These are phyloP conservation scores for Nannospalax galili DNA, from an alignment of 2,113 vertebrate species.

Conservation along the genomic window DNA sequence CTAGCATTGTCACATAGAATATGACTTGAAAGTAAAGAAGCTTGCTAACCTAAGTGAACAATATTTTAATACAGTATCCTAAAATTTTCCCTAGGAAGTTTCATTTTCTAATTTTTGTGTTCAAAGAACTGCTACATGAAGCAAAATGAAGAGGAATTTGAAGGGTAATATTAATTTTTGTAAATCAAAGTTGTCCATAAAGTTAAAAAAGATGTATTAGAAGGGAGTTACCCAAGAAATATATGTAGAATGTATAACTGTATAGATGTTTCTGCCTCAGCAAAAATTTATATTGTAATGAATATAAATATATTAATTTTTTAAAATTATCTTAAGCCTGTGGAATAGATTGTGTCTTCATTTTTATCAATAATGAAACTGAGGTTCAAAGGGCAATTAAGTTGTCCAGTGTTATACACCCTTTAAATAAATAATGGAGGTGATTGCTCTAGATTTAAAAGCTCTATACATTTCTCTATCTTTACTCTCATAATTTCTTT, in stretches of 20 bases:
- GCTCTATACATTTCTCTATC: not conserved
- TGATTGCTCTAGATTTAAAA: not conserved
- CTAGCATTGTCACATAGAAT: not conserved
- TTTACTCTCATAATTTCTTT: not conserved
- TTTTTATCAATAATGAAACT: conserved; percentile 8
- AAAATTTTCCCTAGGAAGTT: conserved; percentile 22
- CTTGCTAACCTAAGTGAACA: not conserved
- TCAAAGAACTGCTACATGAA: conserved; percentile 8
- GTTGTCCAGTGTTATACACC: not conserved
- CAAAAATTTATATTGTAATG: not conserved
- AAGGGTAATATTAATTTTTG: not conserved
- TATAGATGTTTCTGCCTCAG: not conserved
- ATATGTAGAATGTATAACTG: not conserved
- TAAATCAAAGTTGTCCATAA: not conserved
- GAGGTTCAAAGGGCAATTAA: not conserved
- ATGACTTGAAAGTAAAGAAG: not conserved
- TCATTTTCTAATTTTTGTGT: conserved; percentile 16
- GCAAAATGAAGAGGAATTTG: not conserved
- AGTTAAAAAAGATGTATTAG: not conserved
- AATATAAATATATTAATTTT: not conserved
- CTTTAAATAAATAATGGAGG: not conserved
- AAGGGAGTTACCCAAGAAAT: not conserved
- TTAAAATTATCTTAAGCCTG: not conserved
- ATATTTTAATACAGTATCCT: not conserved
- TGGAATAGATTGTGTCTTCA: not conserved